Conservation (phyloP, 2,888 invertebrate species). For the Acanthosepion esculentum region DNA sequence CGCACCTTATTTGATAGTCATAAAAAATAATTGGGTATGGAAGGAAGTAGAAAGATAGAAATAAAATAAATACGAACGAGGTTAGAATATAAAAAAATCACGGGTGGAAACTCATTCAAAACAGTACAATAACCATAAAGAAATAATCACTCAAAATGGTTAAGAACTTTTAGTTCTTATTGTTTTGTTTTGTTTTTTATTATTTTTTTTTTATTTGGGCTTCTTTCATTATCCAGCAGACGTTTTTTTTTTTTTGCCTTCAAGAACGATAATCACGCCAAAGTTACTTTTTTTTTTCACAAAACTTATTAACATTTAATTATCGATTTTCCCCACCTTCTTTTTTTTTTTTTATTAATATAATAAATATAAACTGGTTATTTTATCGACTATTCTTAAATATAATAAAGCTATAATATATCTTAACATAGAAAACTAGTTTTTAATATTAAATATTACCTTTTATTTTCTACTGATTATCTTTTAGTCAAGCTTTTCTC, state of each 20-base stretch:
- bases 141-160: neutral
- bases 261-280: slow-evolving; percentile 39
- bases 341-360: too few species aligned
- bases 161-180: too few species aligned
- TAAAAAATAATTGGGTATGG: too few species aligned
- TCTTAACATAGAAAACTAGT: neutral
- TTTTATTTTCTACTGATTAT: neutral
- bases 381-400: neutral
- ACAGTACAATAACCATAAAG: neutral
- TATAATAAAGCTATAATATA: neutral
- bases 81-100: too few species aligned
- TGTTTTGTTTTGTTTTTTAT: too few species aligned
- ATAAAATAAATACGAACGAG: neutral
- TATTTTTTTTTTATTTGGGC: too few species aligned
- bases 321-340: neutral
- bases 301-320: too few species aligned
- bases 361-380: neutral
- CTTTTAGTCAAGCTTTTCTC: neutral
- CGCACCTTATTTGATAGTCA: too few species aligned
- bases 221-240: neutral
- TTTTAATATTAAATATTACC: neutral
- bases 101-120: too few species aligned
- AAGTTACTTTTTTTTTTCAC: neutral
- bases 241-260: neutral
- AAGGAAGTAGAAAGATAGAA: too few species aligned